Conservation (phyloP, 2,888 invertebrate species). For the Villa cingulata region DNA sequence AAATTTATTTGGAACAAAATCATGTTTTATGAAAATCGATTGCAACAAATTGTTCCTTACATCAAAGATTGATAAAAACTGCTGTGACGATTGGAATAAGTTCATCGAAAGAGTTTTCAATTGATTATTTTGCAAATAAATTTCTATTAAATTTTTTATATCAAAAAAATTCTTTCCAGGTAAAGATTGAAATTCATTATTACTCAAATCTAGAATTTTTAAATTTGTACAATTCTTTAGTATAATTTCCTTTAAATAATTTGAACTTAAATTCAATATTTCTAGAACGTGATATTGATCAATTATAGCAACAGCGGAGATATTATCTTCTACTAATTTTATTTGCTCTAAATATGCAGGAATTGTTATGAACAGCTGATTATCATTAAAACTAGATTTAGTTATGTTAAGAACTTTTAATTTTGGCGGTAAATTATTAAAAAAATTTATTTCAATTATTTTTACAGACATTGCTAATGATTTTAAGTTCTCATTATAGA, state of each 20-base stretch:
- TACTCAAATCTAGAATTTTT: slow-evolving; percentile 24
- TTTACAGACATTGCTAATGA: background rate
- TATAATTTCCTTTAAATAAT: slow-evolving; percentile 19
- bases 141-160: slow-evolving; percentile 2
- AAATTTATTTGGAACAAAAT: background rate
- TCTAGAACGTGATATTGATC: background rate
- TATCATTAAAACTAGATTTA: slow-evolving; percentile 1
- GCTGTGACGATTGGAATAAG: background rate
- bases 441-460: background rate
- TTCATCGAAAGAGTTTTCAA: slow-evolving; percentile 13
- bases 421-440: slow-evolving; percentile 1
- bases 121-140: slow-evolving; percentile 8
- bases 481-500: background rate
- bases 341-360: slow-evolving; percentile 1
- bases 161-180: slow-evolving; percentile 19
- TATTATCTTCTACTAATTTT: background rate
- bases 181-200: slow-evolving; percentile 21
- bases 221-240: slow-evolving; percentile 14
- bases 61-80: slow-evolving; percentile 9
- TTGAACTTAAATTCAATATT: slow-evolving; percentile 26
- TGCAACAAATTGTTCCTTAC: slow-evolving; percentile 13
- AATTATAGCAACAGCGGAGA: background rate
- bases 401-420: slow-evolving; percentile 2
- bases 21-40: background rate
- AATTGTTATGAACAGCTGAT: background rate